Percentiles rank a stretch among this genome's conserved stretches.
Conservation (phyloP, 1,140 invertebrate genomes). For the Trichogramma pretiosum region DNA sequence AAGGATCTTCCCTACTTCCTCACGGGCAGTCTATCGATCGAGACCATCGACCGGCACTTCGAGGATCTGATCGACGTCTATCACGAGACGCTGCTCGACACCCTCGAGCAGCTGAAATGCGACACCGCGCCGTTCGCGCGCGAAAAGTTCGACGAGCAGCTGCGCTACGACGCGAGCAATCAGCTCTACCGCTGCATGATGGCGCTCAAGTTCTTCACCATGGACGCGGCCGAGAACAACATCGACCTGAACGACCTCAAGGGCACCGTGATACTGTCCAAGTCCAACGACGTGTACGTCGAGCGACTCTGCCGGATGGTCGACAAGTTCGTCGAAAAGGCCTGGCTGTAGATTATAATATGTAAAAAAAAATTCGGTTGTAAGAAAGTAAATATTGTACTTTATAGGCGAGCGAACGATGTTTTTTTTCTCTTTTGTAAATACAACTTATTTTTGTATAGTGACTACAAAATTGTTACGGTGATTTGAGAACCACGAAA, state of each 20-base stretch:
- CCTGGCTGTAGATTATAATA: too few relatives aligned
- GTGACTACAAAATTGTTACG: too few relatives aligned
- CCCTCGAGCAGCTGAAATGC: neutral
- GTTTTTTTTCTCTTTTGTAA: too few relatives aligned
- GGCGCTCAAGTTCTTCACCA: conserved; percentile 7
- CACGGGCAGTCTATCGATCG: neutral
- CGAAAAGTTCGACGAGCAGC: conserved; percentile 1
- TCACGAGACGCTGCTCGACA: neutral
- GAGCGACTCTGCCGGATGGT: neutral
- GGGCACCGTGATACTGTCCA: neutral
- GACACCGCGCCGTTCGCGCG: neutral
- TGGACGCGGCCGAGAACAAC: neutral
- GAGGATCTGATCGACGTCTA: conserved; percentile 1
- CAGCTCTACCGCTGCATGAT: conserved; percentile 3
- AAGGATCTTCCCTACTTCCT: conserved; percentile 3
- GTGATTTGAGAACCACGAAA: too few relatives aligned
- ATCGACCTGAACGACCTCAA: neutral
- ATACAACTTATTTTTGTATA: too few relatives aligned
- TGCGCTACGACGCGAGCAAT: neutral
- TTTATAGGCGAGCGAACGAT: too few relatives aligned
- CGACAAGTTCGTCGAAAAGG: neutral
- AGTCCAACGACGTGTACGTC: neutral
- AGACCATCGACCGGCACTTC: neutral
- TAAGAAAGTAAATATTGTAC: too few relatives aligned
- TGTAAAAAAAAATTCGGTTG: too few relatives aligned